phyloP scores from a whole-genome alignment of 2,888 invertebrate species.

The Thalpophila matura region DNA sequence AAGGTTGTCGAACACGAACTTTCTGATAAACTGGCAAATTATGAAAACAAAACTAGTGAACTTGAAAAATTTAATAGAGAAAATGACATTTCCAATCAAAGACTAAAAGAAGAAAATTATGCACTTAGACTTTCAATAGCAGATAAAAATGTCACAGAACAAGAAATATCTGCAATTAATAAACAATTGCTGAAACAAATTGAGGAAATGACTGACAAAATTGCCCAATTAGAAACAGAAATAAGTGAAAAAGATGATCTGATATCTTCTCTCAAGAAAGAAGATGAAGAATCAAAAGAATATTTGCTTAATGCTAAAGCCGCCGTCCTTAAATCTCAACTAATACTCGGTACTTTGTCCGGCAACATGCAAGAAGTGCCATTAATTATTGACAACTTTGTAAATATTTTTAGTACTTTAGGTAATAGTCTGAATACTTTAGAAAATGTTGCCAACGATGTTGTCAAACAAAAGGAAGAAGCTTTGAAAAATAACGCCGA shows the following conservation, averaged over 20 bases:
- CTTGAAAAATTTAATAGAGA: slow-evolving; percentile 64
- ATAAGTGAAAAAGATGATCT: slow-evolving; percentile 66
- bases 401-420: slow-evolving; percentile 67
- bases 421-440: slow-evolving; percentile 69
- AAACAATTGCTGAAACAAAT: slow-evolving; percentile 63
- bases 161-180: slow-evolving; percentile 61
- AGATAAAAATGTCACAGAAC: slow-evolving; percentile 54
- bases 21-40: slow-evolving; percentile 61
- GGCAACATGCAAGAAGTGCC: slow-evolving; percentile 71
- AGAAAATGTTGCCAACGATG: slow-evolving; percentile 65
- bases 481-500: slow-evolving; percentile 45
- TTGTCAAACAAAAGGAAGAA: slow-evolving; percentile 68
- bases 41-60: slow-evolving; percentile 59
- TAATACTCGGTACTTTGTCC: slow-evolving; percentile 69
- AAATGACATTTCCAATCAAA: slow-evolving; percentile 53
- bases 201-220: slow-evolving; percentile 59
- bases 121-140: slow-evolving; percentile 56
- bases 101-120: slow-evolving; percentile 67
- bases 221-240: slow-evolving; percentile 65
- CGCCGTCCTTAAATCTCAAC: slow-evolving; percentile 66
- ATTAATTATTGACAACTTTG: slow-evolving; percentile 69
- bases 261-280: slow-evolving; percentile 66
- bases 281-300: slow-evolving; percentile 64
- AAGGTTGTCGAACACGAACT: slow-evolving; percentile 66
- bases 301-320: slow-evolving; percentile 69